Conservation (phyloP, 1,140 invertebrate species). For the Doryteuthis pealeii region DNA sequence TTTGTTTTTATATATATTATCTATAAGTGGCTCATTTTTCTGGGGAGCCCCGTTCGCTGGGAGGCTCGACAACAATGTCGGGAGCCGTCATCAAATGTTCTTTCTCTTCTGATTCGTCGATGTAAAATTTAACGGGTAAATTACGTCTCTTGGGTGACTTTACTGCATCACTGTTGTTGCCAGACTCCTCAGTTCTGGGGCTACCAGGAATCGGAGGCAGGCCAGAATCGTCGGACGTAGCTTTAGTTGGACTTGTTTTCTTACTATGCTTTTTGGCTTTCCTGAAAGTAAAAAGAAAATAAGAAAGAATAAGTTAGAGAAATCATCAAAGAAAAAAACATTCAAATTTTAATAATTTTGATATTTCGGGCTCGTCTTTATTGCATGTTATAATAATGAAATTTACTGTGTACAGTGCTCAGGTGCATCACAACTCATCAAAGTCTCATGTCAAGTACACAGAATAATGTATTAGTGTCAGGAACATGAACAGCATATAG, state of each 20-base stretch:
- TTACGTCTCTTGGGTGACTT: slow-evolving; percentile 30
- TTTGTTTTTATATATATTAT: background rate
- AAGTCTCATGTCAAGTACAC: no score
- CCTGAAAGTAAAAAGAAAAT: slow-evolving; percentile 16
- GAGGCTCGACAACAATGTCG: slow-evolving; percentile 45
- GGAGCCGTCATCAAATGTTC: slow-evolving; percentile 40
- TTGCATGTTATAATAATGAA: no score
- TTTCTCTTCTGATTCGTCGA: slow-evolving; percentile 43
- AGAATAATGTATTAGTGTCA: no score
- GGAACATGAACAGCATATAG: no score
- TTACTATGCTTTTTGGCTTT: slow-evolving; percentile 27
- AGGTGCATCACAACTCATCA: no score
- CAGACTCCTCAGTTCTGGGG: slow-evolving; percentile 19
- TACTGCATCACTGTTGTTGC: background rate
- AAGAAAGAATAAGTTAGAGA: no score
- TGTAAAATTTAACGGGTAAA: slow-evolving; percentile 43
- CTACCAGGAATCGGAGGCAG: slow-evolving; percentile 34
- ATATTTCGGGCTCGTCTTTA: no score
- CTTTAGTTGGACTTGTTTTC: slow-evolving; percentile 13
- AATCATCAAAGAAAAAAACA: no score
- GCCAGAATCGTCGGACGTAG: slow-evolving; percentile 20
- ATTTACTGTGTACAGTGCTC: no score
- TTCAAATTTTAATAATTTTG: background rate
- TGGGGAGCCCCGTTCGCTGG: slow-evolving; percentile 34
- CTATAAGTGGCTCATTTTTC: background rate